A percentile compares a stretch with the other conserved stretches of the same genome.
Conservation (phyloP, 2,888 invertebrate genomes). For the Notodonta ziczac region DNA sequence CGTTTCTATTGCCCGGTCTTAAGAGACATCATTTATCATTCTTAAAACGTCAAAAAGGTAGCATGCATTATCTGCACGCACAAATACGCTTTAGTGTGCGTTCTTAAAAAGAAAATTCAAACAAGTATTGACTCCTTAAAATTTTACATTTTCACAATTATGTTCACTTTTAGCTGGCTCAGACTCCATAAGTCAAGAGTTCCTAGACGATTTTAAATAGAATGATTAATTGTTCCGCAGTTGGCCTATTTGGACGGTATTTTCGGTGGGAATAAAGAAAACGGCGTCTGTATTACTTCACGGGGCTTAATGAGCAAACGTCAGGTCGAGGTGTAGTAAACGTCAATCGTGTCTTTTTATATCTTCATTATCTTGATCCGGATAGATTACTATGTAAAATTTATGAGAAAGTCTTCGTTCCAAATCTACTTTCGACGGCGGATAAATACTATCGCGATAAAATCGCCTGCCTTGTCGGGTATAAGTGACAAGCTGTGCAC, state of each 20-base stretch:
- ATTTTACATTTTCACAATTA: neutral
- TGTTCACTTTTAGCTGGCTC: constrained; percentile 12
- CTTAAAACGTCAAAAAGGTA: too few species aligned
- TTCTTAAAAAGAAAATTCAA: neutral
- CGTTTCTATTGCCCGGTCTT: too few species aligned
- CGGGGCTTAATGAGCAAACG: constrained; percentile 7
- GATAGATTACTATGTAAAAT: neutral
- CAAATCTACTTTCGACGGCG: neutral
- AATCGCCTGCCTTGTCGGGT: neutral
- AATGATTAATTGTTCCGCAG: constrained; percentile 34
- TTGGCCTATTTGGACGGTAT: constrained; percentile 19
- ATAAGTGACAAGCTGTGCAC: too few species aligned
- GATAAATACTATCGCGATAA: neutral
- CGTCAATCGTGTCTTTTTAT: constrained; percentile 2
- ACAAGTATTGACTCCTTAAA: neutral
- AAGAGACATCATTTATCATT: too few species aligned
- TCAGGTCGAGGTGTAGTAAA: constrained; percentile 20
- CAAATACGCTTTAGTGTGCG: neutral
- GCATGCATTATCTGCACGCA: neutral
- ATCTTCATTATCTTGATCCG: neutral
- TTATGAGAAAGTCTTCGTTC: neutral
- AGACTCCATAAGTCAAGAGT: neutral
- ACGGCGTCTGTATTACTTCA: constrained; percentile 24
- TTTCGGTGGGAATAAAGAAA: constrained; percentile 21
- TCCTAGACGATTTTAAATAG: constrained; percentile 24